phyloP scores from a whole-genome alignment of 1,140 invertebrate species.

The Sarcophaga peregrina region DNA sequence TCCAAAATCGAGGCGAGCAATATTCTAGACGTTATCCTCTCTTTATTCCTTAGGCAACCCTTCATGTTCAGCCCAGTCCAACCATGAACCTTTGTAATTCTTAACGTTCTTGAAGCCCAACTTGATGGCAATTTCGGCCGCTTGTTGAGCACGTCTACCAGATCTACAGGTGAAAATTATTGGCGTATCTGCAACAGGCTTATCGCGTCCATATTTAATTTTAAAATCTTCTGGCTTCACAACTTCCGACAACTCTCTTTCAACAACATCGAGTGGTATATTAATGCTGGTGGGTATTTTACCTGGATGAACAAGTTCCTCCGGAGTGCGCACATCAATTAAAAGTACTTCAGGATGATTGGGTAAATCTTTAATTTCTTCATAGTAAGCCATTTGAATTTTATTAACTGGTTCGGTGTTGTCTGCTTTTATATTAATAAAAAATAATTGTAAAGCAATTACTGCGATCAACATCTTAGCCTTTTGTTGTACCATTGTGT shows the following conservation, averaged over 20 bases:
- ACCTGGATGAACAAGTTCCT: conserved; percentile 74
- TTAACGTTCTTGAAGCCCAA: conserved; percentile 71
- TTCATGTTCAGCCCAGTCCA: conserved; percentile 69
- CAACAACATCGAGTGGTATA: conserved; percentile 72
- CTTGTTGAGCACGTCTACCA: conserved; percentile 71
- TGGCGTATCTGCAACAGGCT: conserved; percentile 70
- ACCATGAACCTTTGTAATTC: conserved; percentile 62
- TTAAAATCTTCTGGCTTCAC: conserved; percentile 64
- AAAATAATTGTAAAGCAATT: not conserved
- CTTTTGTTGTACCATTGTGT: not conserved
- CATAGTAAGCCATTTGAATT: conserved; percentile 66
- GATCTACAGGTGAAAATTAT: conserved; percentile 74
- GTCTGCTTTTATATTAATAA: not conserved
- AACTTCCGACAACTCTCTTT: conserved; percentile 54
- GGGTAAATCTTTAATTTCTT: conserved; percentile 67
- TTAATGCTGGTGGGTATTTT: conserved; percentile 77
- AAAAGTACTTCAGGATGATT: conserved; percentile 68
- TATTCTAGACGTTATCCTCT: too few relatives aligned
- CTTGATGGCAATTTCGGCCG: conserved; percentile 70
- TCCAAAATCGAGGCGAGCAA: too few relatives aligned
- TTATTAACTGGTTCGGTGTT: not conserved
- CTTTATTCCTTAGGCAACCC: conserved; percentile 63
- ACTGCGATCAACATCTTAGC: not conserved
- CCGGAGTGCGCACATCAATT: conserved; percentile 76
- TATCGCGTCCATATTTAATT: conserved; percentile 67